phyloP scores from a whole-genome alignment of 1,140 invertebrate genomes.

The Pectinophora gossypiella region DNA sequence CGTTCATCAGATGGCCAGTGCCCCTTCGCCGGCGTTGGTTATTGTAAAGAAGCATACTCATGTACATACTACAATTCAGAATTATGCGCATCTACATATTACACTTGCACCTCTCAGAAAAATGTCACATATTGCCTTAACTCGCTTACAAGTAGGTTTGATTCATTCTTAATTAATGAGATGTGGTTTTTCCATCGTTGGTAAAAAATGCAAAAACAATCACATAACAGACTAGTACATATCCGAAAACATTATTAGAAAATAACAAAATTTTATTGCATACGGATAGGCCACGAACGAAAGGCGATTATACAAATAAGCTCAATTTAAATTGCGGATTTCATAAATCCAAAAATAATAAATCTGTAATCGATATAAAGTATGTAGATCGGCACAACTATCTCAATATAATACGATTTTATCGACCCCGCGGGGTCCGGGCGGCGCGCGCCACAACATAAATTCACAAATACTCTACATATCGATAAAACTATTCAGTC shows the following conservation, averaged over 20 bases:
- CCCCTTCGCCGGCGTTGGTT: slow-evolving; percentile 32
- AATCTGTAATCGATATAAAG: slow-evolving; percentile 42
- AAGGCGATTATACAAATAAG: slow-evolving; percentile 61
- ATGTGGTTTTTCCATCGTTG: slow-evolving; percentile 61
- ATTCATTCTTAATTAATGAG: slow-evolving; percentile 67
- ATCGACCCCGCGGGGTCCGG: slow-evolving; percentile 56
- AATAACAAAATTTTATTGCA: slow-evolving; percentile 61
- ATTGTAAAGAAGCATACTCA: no score
- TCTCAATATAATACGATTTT: slow-evolving; percentile 70
- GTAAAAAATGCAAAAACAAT: slow-evolving; percentile 71
- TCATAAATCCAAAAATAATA: slow-evolving; percentile 65
- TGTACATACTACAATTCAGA: slow-evolving; percentile 22
- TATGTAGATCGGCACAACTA: slow-evolving; percentile 64
- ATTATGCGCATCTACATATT: slow-evolving; percentile 28
- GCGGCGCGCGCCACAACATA: slow-evolving; percentile 48
- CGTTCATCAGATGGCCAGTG: slow-evolving; percentile 49
- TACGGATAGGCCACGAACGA: slow-evolving; percentile 62
- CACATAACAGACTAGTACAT: slow-evolving; percentile 69
- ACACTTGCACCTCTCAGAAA: slow-evolving; percentile 54
- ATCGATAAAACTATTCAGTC: slow-evolving; percentile 73
- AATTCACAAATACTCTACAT: slow-evolving; percentile 70
- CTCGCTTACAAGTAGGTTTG: slow-evolving; percentile 48
- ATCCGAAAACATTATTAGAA: slow-evolving; percentile 64
- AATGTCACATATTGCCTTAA: slow-evolving; percentile 68
- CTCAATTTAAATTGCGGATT: slow-evolving; percentile 61